A percentile compares a stretch with the other conserved stretches of the same genome.
phyloP scores from a whole-genome alignment of 2,797 vertebrate species.

The Danionella dracula region DNA sequence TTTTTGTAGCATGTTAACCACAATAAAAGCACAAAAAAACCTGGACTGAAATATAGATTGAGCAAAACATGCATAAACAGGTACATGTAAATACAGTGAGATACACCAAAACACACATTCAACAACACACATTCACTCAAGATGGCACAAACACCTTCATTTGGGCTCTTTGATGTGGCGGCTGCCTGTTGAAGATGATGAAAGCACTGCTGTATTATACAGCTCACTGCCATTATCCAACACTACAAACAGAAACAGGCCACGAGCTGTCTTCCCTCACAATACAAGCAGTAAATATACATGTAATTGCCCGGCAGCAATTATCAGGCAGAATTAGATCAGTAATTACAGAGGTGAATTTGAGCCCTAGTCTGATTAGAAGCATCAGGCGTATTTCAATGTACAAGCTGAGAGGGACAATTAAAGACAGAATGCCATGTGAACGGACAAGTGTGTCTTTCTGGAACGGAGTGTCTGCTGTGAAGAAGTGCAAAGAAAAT shows the following conservation, averaged over 20 bases:
- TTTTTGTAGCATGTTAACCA: no score
- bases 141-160: constrained; percentile 19
- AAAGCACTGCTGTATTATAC: constrained; percentile 83
- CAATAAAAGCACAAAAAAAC: no score
- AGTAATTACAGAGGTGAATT: constrained; percentile 99
- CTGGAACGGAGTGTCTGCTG: neutral
- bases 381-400: constrained; percentile 35
- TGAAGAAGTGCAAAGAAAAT: constrained; percentile 7
- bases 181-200: constrained; percentile 77
- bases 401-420: constrained; percentile 34
- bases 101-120: constrained; percentile 7
- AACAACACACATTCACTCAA: neutral
- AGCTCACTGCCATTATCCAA: constrained; percentile 73
- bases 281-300: constrained; percentile 98
- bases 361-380: constrained; percentile 94
- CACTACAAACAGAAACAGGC: constrained; percentile 75
- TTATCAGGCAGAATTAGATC: constrained; percentile 99
- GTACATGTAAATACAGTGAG: neutral
- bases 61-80: constrained; percentile 11
- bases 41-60: no score
- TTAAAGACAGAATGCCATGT: constrained; percentile 37
- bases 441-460: constrained; percentile 35
- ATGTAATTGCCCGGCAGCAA: constrained; percentile 97
- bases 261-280: constrained; percentile 58
- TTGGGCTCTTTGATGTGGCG: constrained; percentile 75